Evolutionary conservation across 2,113 vertebrate species (phyloP).

Genomic region (Haliaeetus leucogaster): DNA sequence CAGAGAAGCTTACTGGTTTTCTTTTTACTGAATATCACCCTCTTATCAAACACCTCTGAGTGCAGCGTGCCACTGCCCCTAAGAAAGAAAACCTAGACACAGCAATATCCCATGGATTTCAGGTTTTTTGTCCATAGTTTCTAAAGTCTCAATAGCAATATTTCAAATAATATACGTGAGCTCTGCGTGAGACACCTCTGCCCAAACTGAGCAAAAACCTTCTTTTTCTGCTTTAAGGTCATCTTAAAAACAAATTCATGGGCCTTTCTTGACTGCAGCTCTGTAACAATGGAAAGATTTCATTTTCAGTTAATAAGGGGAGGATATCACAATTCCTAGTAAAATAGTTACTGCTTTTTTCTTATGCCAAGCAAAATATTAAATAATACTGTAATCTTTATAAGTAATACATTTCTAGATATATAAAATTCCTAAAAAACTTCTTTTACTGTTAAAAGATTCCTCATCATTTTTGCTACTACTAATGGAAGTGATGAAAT

Average conservation of each 20-base stretch:
- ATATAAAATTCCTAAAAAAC: not conserved
- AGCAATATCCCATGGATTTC: not conserved
- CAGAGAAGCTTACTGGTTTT: not conserved
- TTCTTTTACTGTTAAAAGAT: not conserved
- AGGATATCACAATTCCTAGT: not conserved
- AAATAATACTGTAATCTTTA: not conserved
- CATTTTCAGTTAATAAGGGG: not conserved
- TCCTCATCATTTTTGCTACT: not conserved
- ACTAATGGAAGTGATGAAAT: not conserved
- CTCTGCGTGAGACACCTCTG: not conserved
- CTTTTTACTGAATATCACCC: not conserved
- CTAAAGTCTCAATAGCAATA: not conserved
- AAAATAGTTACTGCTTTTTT: not conserved
- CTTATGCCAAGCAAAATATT: not conserved
- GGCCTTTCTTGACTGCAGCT: not conserved
- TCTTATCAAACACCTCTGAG: not conserved
- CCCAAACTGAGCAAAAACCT: not conserved
- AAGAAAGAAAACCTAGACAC: not conserved
- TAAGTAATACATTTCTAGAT: not conserved
- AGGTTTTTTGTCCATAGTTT: not conserved
- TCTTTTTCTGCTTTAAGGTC: not conserved
- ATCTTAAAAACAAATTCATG: not conserved
- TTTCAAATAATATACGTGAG: not conserved
- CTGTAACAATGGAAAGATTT: not conserved
- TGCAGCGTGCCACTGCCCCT: not conserved